Evolutionary conservation across 2,888 invertebrate species (phyloP), one percentile per base, ranked within the genome.

Genomic region (Lasioglossum lativentre): DNA sequence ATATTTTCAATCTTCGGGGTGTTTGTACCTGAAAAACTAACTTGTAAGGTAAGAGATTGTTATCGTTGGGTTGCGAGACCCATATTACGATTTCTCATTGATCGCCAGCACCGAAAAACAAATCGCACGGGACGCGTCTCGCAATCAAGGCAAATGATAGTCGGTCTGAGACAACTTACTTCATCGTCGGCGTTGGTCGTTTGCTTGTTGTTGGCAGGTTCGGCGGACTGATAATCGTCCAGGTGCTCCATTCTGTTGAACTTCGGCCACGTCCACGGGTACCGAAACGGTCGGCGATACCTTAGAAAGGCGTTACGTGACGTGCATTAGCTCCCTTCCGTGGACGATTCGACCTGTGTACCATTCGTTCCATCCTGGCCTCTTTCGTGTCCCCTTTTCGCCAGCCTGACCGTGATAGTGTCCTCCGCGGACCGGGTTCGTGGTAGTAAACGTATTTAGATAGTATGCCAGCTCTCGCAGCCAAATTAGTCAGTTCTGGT

Each of bases 231-330:
- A 83, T 90, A 90, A 82, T 92, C 93, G 73, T 94, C 93, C 85
- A 90, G 82, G 45, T 90, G 89, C 88, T 93, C 91, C 94, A 94
- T 94, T 87, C 86, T 92, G 86, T 86, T 82, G 79, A 86, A 91
- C 78, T 79, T 86, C 70, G 56, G 56, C 63, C 82, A 82, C 82
- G 83, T 82, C 76, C 75, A 70, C 79, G 71, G 71, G 72, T 83
- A 91, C 66, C 88, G 74, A 89, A 91, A 91, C 83, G 56, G 84
- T 89, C 89, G 87, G 47, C 87, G 93, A 94, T 91, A 91, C 93
- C 93, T 92, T 94, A 94, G 85, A 94, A 94, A 82, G 86, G 89
- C 89, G 90, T 94, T 92, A 93, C 91, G 92, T 93, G 91, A 92
- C 86, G 84, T 90, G 90, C 80, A 92, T 93, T 91, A 89, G 89